phyloP scores from a whole-genome alignment of 2,888 invertebrate species.

The Pycnomerus fuliginosus region DNA sequence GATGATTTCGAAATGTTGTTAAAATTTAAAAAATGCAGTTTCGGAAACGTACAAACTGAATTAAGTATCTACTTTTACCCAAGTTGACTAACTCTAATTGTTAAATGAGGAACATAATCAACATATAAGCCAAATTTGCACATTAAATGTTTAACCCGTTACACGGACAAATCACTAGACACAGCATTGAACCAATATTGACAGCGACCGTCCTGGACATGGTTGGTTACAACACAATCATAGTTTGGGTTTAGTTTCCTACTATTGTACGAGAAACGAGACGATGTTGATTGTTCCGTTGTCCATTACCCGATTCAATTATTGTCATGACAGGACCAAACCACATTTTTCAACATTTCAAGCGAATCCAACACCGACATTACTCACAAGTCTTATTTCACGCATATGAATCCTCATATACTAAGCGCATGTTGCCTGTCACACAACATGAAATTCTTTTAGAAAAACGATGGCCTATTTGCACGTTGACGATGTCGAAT shows the following conservation, averaged over 20 bases:
- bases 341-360: constrained; percentile 17
- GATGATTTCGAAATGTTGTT: no score
- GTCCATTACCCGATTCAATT: neutral
- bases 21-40: no score
- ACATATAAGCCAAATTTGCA: no score
- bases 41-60: no score
- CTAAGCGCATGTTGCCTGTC: constrained; percentile 1
- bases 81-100: no score
- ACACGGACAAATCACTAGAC: constrained; percentile 6
- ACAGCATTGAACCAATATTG: constrained; percentile 14
- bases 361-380: constrained; percentile 9
- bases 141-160: constrained; percentile 15
- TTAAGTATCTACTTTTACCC: no score
- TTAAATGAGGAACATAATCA: no score
- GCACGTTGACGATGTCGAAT: constrained; percentile 6
- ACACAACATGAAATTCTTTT: constrained; percentile 7
- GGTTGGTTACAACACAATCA: constrained; percentile 1
- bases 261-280: neutral
- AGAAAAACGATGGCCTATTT: no score
- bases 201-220: constrained; percentile 11
- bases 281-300: constrained; percentile 1
- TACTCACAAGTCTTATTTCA: constrained; percentile 17
- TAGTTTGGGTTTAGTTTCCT: constrained; percentile 6
- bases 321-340: no score
- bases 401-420: constrained; percentile 16